Percentiles rank a stretch among this genome's conserved stretches.
phyloP scores from a whole-genome alignment of 2,888 invertebrate genomes.

The Parnassius smintheus region DNA sequence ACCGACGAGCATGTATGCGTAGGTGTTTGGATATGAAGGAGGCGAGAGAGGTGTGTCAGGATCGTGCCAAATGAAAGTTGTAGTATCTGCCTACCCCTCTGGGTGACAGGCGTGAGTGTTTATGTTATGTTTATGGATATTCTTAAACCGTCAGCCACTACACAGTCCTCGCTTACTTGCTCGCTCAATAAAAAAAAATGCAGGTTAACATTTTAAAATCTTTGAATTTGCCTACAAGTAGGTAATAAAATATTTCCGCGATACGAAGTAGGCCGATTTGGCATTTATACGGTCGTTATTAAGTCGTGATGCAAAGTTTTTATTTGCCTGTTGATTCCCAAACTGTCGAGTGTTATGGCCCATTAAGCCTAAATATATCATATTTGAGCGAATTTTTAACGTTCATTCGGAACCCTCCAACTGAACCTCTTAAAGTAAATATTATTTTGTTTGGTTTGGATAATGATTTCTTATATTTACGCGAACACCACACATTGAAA shows the following conservation, averaged over 20 bases:
- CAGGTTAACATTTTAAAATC: constrained; percentile 12
- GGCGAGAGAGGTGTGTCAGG: too few relatives aligned
- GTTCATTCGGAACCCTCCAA: constrained; percentile 43
- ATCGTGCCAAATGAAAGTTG: too few relatives aligned
- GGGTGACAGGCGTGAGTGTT: too few relatives aligned
- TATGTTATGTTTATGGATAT: too few relatives aligned
- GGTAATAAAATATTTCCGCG: constrained; percentile 23
- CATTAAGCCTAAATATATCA: constrained; percentile 40
- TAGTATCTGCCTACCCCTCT: too few relatives aligned
- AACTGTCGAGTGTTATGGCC: constrained; percentile 48
- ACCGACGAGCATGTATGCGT: too few relatives aligned
- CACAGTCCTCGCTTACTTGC: too few relatives aligned
- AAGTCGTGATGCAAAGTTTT: constrained; percentile 42
- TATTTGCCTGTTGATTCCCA: constrained; percentile 70
- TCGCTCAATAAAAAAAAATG: too few relatives aligned
- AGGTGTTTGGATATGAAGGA: too few relatives aligned
- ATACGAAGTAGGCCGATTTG: constrained; percentile 22
- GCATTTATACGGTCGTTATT: constrained; percentile 26
- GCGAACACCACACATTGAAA: too few relatives aligned
- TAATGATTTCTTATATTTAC: too few relatives aligned
- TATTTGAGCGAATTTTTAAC: constrained; percentile 43
- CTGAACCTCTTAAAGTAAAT: constrained; percentile 30
- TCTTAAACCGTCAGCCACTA: too few relatives aligned
- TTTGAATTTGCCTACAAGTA: constrained; percentile 24
- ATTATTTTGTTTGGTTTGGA: background rate